A percentile compares a stretch with the other conserved stretches of the same genome.
Conservation (phyloP, 2,113 vertebrate genomes). For the Diadophis punctatus region DNA sequence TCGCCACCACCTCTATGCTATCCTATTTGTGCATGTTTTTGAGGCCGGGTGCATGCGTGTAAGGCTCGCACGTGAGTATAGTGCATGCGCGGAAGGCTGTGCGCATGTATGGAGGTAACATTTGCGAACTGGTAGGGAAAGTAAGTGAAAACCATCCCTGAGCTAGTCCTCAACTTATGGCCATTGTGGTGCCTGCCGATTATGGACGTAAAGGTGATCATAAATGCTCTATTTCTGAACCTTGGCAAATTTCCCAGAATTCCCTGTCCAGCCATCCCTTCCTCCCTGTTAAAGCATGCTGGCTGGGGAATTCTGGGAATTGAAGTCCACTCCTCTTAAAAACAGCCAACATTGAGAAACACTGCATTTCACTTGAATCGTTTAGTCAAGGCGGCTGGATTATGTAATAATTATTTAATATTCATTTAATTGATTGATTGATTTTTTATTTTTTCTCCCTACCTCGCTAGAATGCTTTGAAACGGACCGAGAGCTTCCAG, state of each 20-base stretch:
- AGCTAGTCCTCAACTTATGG: not conserved
- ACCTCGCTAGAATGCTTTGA: conserved; percentile 75
- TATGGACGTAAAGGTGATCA: not conserved
- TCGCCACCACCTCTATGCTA: no score
- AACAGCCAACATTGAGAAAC: not conserved
- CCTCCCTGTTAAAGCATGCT: not conserved
- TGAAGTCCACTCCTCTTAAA: not conserved
- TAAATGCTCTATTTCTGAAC: not conserved
- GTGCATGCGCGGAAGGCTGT: no score
- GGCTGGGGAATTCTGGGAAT: not conserved
- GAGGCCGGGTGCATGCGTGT: no score
- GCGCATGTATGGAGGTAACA: no score
- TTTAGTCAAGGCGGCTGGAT: not conserved
- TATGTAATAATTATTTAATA: not conserved
- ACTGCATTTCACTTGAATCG: not conserved
- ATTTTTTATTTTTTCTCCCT: not conserved
- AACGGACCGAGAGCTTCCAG: conserved; percentile 70
- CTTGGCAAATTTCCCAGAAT: not conserved
- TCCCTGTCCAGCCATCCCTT: no score
- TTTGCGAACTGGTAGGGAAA: no score
- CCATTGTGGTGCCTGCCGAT: not conserved
- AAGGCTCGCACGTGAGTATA: no score
- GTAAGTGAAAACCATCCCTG: no score
- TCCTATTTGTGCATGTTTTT: no score
- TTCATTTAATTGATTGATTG: not conserved